Evolutionary conservation across 2,797 vertebrate genomes (phyloP).

Genomic region (Pseudotriccus pelzelni): DNA sequence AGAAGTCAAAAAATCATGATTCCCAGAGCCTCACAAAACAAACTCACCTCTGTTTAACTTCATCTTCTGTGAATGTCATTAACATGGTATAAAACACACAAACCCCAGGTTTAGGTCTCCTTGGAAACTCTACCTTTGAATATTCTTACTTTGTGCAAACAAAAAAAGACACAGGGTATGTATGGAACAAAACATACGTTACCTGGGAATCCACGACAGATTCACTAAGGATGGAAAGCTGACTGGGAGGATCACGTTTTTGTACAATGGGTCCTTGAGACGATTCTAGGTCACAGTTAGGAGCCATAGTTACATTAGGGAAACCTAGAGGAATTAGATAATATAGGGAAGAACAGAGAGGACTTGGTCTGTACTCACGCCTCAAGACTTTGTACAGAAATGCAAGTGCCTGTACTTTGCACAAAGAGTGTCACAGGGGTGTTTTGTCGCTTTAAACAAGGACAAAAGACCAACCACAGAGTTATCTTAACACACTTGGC

Average conservation of each 20-base stretch:
- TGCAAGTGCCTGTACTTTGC: background rate
- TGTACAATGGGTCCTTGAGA: slow-evolving; percentile 76
- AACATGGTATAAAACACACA: background rate
- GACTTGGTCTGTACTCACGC: background rate
- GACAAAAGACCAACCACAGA: background rate
- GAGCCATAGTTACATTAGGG: slow-evolving; percentile 89
- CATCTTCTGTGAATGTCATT: background rate
- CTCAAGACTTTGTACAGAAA: background rate
- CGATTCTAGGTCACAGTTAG: slow-evolving; percentile 77
- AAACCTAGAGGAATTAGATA: slow-evolving; percentile 79
- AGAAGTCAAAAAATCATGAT: accelerated
- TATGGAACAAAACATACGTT: background rate
- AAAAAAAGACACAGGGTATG: background rate
- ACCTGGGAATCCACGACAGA: slow-evolving; percentile 87
- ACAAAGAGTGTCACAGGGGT: background rate
- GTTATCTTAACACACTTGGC: background rate
- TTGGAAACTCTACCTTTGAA: background rate
- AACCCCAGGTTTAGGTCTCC: background rate
- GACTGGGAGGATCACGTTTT: slow-evolving; percentile 80
- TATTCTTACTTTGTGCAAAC: background rate
- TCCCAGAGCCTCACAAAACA: background rate
- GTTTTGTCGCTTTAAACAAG: background rate
- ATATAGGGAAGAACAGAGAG: background rate
- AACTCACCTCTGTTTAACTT: background rate
- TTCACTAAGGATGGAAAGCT: slow-evolving; percentile 81